Evolutionary conservation across 2,113 vertebrate genomes (phyloP), one percentile per base, ranked within the genome.

Genomic region (Mugil cephalus): DNA sequence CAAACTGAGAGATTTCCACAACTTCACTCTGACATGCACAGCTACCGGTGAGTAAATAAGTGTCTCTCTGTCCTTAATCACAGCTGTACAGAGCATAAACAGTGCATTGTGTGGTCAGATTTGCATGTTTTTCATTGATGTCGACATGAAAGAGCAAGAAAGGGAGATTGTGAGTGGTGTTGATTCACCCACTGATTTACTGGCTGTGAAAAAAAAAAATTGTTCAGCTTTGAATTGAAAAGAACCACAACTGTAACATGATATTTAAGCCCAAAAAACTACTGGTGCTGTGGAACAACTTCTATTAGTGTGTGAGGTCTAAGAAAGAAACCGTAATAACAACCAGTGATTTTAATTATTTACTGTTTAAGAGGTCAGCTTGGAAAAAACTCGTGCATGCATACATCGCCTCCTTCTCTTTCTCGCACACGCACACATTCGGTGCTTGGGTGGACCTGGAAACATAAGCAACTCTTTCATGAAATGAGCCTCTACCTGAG

Each of bases 381-480:
- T 69, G 66, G 50, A 63, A 43, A 38, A 35, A 72, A 60, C 69
- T 71, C 62, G 77, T 36, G 42, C 43, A 58, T 39, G 50, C 64
- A 58, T 77, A 18, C 18, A 61, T 61, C 19, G 24, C 24, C 24
- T 30, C 24, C 24, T 5, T 30, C 24, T 5, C 24, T 30, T 5
- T 30, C 56, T 13, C 48, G 39, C 61, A 39, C 52, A 66, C 60
- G 42, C 67, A 69, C 60, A 75, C 59, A 77, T 50, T 72, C 30
- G 24, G 39, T 6, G 51, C 54, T 39, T 78, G 81, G 79, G 81
- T 86, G 85, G 85, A 86, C 58, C 66, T 89, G 82, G 74, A 91
- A 90, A 89, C 80, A 93, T 90, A 93, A 85, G 79, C 80, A 87
- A 67, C 80, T 85, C 92, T 91, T 93, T 93, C 92, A 93, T 90